Evolutionary conservation across 2,113 vertebrate genomes (phyloP).

Genomic region (Ia io): DNA sequence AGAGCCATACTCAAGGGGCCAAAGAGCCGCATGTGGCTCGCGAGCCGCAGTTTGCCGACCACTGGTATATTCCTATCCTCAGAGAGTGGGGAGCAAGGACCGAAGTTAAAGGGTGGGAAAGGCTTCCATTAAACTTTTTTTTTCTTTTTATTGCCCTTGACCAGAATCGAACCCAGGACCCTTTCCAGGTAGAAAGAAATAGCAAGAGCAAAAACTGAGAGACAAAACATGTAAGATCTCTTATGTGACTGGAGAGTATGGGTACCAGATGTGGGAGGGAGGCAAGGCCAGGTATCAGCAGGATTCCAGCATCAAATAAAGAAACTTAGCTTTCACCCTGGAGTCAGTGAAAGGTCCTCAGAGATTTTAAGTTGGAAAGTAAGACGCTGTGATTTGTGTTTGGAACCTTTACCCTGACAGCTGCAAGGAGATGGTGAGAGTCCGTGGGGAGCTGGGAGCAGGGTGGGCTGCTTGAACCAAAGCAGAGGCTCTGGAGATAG

Average conservation of each 20-base stretch:
- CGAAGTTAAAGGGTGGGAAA: neutral
- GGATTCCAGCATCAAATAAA: neutral
- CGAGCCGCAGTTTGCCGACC: too few relatives aligned
- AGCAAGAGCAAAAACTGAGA: neutral
- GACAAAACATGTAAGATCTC: neutral
- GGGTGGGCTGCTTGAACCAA: neutral
- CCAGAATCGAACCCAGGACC: too few relatives aligned
- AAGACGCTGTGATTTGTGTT: neutral
- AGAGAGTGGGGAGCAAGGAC: neutral
- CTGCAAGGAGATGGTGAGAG: neutral
- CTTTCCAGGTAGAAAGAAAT: neutral
- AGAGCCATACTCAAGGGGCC: too few relatives aligned
- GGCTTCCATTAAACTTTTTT: neutral
- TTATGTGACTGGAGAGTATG: neutral
- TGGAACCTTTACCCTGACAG: slow-evolving; percentile 10
- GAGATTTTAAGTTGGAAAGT: neutral
- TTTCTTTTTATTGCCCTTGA: too few relatives aligned
- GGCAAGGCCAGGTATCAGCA: neutral
- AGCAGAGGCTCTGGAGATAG: neutral
- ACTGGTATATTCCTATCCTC: neutral
- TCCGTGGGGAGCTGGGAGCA: neutral
- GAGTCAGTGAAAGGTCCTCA: neutral
- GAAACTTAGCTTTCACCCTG: neutral
- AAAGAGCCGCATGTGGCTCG: too few relatives aligned
- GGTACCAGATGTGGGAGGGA: neutral